These are phyloP conservation scores for Laupala kohalensis DNA, from an alignment of 1,140 invertebrate species.

Conservation along the genomic window DNA sequence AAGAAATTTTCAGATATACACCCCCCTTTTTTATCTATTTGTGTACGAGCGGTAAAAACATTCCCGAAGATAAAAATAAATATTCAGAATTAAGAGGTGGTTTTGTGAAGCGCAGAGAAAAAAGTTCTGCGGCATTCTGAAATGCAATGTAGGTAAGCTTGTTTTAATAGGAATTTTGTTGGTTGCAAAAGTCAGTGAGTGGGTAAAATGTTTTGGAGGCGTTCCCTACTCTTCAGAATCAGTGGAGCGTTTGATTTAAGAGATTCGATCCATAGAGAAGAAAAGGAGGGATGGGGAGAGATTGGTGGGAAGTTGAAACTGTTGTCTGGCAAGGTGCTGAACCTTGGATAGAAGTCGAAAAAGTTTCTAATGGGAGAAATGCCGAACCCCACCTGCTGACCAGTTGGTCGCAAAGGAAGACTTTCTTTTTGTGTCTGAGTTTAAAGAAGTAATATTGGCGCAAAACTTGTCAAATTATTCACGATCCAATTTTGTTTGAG, in stretches of 20 bases:
- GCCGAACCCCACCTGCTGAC: too few species aligned
- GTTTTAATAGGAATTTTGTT: not conserved
- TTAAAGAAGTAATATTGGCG: too few species aligned
- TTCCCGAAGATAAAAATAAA: too few species aligned
- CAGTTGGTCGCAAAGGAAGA: too few species aligned
- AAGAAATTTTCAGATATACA: not conserved
- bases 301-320: too few species aligned
- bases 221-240: not conserved
- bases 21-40: not conserved
- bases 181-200: not conserved
- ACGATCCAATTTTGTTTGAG: too few species aligned
- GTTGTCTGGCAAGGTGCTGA: not conserved
- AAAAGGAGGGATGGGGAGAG: not conserved
- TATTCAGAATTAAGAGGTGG: not conserved
- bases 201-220: not conserved
- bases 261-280: not conserved
- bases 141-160: not conserved
- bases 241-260: not conserved
- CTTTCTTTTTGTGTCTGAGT: too few species aligned
- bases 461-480: too few species aligned
- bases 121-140: not conserved
- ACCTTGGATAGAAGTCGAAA: not conserved
- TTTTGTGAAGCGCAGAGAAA: not conserved
- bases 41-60: not conserved
- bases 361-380: too few species aligned